These are phyloP conservation scores for Atta texana DNA, from an alignment of 1,140 invertebrate genomes.

Conservation along the genomic window DNA sequence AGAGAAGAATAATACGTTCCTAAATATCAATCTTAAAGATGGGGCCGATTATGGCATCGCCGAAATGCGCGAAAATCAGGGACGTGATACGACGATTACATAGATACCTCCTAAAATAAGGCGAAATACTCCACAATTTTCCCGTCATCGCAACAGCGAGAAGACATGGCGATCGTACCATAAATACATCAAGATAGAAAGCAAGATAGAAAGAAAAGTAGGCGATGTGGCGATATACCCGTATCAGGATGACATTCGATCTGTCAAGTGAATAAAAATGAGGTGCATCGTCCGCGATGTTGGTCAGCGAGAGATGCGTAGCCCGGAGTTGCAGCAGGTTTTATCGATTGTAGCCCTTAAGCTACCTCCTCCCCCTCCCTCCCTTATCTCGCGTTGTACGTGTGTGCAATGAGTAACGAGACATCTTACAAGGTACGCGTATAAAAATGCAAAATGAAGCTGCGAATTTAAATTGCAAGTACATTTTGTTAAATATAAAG, in stretches of 20 bases:
- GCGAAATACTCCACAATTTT: background rate
- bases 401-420: conserved; percentile 9
- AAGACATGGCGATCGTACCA: background rate
- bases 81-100: conserved; percentile 7
- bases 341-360: conserved; percentile 19
- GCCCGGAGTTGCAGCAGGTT: conserved; percentile 2
- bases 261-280: conserved; percentile 61
- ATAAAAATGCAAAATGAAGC: conserved; percentile 24
- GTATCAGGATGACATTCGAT: conserved; percentile 33
- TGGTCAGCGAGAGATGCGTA: conserved; percentile 16
- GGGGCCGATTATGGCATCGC: background rate
- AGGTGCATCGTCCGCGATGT: conserved; percentile 41
- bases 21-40: conserved; percentile 62
- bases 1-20: no score
- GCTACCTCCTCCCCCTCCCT: background rate
- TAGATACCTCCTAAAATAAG: conserved; percentile 2
- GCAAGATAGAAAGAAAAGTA: background rate
- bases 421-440: background rate
- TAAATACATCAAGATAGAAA: conserved; percentile 6
- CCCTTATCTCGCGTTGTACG: background rate
- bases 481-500: background rate
- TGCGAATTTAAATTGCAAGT: conserved; percentile 19
- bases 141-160: background rate
- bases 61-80: conserved; percentile 33
- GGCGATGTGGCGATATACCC: background rate